Evolutionary conservation across 2,113 vertebrate species (phyloP).

Genomic region (Larimichthys polyactis): DNA sequence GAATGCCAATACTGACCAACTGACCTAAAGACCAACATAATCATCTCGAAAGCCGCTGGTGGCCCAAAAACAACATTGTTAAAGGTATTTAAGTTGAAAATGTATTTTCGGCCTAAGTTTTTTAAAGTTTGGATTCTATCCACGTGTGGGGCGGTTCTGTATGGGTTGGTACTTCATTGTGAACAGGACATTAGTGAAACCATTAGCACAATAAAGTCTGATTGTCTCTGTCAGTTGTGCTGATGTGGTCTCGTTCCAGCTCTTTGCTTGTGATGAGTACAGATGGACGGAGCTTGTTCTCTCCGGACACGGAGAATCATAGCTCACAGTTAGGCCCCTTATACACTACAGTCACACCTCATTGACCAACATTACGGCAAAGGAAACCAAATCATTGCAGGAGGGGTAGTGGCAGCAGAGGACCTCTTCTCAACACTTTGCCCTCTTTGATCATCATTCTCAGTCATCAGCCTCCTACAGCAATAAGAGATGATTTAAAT

Average conservation of each 20-base stretch:
- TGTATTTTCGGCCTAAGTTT: constrained; percentile 16
- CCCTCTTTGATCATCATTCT: constrained; percentile 52
- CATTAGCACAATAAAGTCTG: constrained; percentile 75
- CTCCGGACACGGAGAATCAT: constrained; percentile 66
- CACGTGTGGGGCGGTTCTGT: constrained; percentile 7
- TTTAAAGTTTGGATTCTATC: constrained; percentile 29
- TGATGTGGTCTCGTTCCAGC: constrained; percentile 77
- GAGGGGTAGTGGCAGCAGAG: constrained; percentile 40
- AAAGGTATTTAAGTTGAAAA: constrained; percentile 3
- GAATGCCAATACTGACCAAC: not conserved
- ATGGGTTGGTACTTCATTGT: constrained; percentile 42
- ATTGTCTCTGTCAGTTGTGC: constrained; percentile 78
- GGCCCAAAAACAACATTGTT: not conserved
- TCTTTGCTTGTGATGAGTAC: constrained; percentile 75
- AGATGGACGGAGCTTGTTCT: constrained; percentile 74
- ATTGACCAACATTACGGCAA: constrained; percentile 76
- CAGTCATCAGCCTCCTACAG: constrained; percentile 22
- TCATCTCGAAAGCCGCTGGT: not conserved
- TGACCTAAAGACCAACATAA: not conserved
- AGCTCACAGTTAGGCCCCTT: constrained; percentile 74
- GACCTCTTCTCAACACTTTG: constrained; percentile 59
- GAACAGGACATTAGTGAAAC: constrained; percentile 61
- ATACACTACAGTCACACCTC: constrained; percentile 77
- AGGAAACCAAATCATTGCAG: constrained; percentile 75
- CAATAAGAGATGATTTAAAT: constrained; percentile 33